Base-by-base conservation (phyloP, 2,797 vertebrate genomes). In the Chromis chromis region DNA sequence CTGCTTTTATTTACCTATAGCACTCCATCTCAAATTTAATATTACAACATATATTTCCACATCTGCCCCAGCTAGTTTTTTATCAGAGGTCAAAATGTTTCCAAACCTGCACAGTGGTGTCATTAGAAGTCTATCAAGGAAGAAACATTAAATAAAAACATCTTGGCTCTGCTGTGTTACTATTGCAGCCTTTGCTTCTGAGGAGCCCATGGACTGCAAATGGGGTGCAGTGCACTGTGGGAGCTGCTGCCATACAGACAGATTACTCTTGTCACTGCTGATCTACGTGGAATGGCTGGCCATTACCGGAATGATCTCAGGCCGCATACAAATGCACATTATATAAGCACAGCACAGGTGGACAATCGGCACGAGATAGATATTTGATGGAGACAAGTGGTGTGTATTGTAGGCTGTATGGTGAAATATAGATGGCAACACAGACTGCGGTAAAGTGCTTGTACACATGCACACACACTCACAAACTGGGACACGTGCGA, bases 261-360 rank as follows among this genome's bases (percentile, higher is more conserved):
- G 86, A 92, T 91, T 88, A 78, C 33, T 12, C 83, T 80, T 85
- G 87, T 90, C 90, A 85, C 74, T 67, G 84, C 82, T 84, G 91
- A 91, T 90, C 87, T 85, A 78, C 63, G 52, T 65, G 79, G 78
- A 85, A 86, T 69, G 78, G 85, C 59, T 67, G 39, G 81, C 85
- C 84, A 91, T 92, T 90, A 89, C 77, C 7, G 25, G 76, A 83
- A 91, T 84, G 85, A 91, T 90, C 86, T 86, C 76, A 78, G 76
- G 62, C 76, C n/a, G 67, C 83, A 88, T 90, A 90, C 81, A 82
- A 90, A 92, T 87, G 74, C 79, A 85, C 82, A 69, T 86, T 85
- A 87, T 79, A 86, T 62, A 87, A 86, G 83, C 74, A 46, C 72
- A 86, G 81, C 76, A 42, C 85, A 88, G 89, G 85, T 87, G 89